Evolutionary conservation across 2,797 vertebrate species (phyloP), one percentile per base, ranked within the genome.

Genomic region (Vespertilio murinus): DNA sequence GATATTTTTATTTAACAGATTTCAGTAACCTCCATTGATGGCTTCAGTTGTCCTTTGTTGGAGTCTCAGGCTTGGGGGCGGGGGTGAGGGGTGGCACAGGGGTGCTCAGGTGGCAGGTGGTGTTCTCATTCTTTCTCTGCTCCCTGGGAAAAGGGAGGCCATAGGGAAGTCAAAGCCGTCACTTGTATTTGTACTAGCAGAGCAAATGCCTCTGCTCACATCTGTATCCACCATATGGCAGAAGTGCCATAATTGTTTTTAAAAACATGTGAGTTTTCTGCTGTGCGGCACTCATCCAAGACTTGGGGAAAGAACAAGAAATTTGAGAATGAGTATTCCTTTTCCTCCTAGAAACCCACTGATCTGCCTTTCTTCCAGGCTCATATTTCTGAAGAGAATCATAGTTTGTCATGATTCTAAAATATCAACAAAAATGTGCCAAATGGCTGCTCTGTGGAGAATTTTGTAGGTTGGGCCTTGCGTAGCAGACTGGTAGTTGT

Each of bases 201-300:
- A 83, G 93, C 70, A 17, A 22, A 82, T 86, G 89, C 83, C 10
- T 0, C 56, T 0, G 22, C 70, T 94, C 94, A 89, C 88, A 95
- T 93, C 84, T 95, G 85, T 47, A 77, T 74, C 47, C 4, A 1
- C 91, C 94, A 77, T 64, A 69, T 95, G 94, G 95, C 93, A 56
- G 77, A 79, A 20, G 88, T 28, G 73, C 73, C 4, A 0, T 61
- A 59, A 93, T 56, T 33, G 54, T 91, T 69, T 88, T 88, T 78
- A 40, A 59, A 87, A 88, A 23, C 83, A 70, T 33, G 6, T 1
- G 49, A 47, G 47, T 73, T 64, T 64, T 94, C 84, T 86, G 90
- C 81, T 71, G 18, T 25, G 61, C 28, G 8, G 69, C 35, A n/a
- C 80, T 94, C 52, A 16, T 25, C 2, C 28, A 35, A 92, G 77